Percentiles rank a stretch among this genome's conserved stretches.
Evolutionary conservation across 1,140 invertebrate genomes (phyloP).

Genomic region (Rhyzopertha dominica): DNA sequence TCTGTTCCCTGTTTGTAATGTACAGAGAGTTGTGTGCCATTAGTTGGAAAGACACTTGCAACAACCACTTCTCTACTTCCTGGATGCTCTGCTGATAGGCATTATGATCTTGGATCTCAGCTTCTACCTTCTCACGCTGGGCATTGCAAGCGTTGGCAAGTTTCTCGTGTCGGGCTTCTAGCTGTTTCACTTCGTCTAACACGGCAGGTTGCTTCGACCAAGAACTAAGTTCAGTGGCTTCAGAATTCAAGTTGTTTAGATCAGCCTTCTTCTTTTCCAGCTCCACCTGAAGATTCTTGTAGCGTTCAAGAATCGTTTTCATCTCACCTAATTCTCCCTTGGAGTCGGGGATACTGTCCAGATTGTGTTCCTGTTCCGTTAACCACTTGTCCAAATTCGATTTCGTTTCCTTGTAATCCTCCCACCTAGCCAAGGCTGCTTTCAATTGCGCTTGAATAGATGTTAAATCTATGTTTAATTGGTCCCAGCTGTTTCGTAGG

Average conservation of each 20-base stretch:
- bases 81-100: conserved; percentile 84
- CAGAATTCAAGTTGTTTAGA: conserved; percentile 62
- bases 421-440: conserved; percentile 70
- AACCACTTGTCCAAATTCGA: conserved; percentile 68
- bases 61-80: conserved; percentile 92
- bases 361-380: conserved; percentile 56
- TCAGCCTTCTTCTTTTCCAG: conserved; percentile 68
- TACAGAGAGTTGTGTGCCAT: conserved; percentile 95
- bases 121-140: conserved; percentile 61
- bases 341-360: conserved; percentile 60
- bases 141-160: conserved; percentile 56
- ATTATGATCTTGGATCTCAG: conserved; percentile 79
- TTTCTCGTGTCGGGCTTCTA: conserved; percentile 62
- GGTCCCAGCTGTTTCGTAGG: conserved; percentile 75
- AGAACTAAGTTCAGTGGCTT: conserved; percentile 65
- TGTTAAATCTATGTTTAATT: conserved; percentile 74
- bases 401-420: conserved; percentile 71
- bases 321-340: conserved; percentile 85
- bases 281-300: conserved; percentile 71
- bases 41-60: conserved; percentile 90
- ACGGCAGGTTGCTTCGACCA: conserved; percentile 63
- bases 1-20: conserved; percentile 86
- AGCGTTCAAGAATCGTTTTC: conserved; percentile 83
- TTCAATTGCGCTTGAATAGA: conserved; percentile 73
- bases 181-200: conserved; percentile 56